phyloP scores from a whole-genome alignment of 2,888 invertebrate species.

The Sipha maydis region DNA sequence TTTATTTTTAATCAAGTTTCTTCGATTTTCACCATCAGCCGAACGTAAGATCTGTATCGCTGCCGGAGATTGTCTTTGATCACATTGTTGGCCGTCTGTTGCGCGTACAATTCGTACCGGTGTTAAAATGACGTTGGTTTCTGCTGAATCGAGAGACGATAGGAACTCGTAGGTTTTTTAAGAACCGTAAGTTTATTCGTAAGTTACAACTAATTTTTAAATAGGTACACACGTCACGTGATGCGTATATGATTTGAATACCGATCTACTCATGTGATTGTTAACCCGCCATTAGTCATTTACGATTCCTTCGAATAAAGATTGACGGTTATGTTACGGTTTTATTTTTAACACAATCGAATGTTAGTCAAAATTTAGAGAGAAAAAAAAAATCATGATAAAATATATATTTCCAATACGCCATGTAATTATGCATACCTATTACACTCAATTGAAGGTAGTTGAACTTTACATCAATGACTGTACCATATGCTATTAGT shows the following conservation, averaged over 20 bases:
- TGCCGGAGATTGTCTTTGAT: background rate
- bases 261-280: background rate
- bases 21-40: background rate
- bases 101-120: background rate
- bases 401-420: background rate
- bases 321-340: background rate
- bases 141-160: background rate
- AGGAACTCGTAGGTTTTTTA: background rate
- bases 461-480: too few species aligned
- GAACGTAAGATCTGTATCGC: background rate
- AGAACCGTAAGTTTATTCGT: background rate
- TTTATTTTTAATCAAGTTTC: background rate
- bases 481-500: too few species aligned
- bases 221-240: background rate
- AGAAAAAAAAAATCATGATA: background rate
- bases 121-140: background rate
- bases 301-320: background rate
- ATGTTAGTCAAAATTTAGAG: background rate
- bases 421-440: background rate
- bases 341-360: too few species aligned
- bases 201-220: slow-evolving; percentile 13
- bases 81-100: background rate
- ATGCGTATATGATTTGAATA: background rate
- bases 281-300: background rate
- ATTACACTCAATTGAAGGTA: too few species aligned